Base-by-base conservation (phyloP, 1,140 invertebrate genomes). In the Lasioglossum baleicum region DNA sequence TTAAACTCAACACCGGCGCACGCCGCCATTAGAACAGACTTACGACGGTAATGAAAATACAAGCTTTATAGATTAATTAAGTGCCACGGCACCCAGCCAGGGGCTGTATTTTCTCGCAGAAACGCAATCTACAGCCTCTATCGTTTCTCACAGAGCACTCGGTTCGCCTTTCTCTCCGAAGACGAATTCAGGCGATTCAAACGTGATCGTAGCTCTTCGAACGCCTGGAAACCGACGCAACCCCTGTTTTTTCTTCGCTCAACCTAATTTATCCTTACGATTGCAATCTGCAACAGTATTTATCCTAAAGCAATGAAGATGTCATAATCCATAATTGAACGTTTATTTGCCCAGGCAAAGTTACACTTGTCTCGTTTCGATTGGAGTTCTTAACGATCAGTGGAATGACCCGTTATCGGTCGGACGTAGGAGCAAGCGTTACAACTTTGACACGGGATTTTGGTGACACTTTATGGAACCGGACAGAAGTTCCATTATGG, bases 21-120 rank as follows among this genome's bases (percentile, higher is more conserved):
- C 72, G 48, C 56, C 69, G 40, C 35, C 48, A 60, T 44, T 73
- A 53, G 73, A 53, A 13, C 68, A 65, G 70, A 35, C 61, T 73
- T 73, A 79, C 69, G 60, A 22, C 26, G 60, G 61, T 79, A 79
- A 79, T 79, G 76, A 79, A 79, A 79, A 66, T 73, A 79, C 40
- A 63, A 66, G 76, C 69, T 79, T 79, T 73, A 73, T 73, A 40
- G 76, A 79, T 79, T 79, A 73, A 79, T 79, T 73, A 79, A 79
- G 70, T 42, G 20, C 10, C 69, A 22, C 48, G 48, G 51, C 17
- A 26, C 48, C 67, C 17, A 17, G 15, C 42, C 6, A 4, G 17
- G 2, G 48, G 61, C 31, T 20, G 22, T 31, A 35, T 73, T 56
- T 15, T 22, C 69, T 44, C 44, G 53, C 42, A 15, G 60, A 17